Percentiles rank a stretch among this genome's conserved stretches.
These are phyloP conservation scores for Schlechtendalia chinensis DNA, from an alignment of 1,140 invertebrate species.

Conservation along the genomic window DNA sequence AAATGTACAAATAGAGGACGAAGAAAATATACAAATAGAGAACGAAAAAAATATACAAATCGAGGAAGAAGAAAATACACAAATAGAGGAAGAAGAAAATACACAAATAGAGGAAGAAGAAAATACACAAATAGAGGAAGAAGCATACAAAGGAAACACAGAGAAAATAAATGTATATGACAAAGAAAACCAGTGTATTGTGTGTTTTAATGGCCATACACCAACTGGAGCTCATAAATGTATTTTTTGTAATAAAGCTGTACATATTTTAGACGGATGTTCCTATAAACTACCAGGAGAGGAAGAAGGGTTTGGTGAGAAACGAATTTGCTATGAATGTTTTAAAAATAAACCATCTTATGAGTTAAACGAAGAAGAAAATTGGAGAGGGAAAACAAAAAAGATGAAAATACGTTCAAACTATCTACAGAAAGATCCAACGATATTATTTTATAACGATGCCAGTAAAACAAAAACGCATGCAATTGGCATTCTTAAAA, in stretches of 20 bases:
- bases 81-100: neutral
- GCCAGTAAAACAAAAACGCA: slow-evolving; percentile 3
- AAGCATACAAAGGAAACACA: no score
- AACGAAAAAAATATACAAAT: neutral
- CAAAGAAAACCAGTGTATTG: neutral
- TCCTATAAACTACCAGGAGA: neutral
- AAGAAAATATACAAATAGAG: neutral
- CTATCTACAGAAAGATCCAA: slow-evolving; percentile 27
- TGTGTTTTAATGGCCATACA: neutral
- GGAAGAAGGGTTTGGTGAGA: neutral
- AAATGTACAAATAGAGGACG: neutral
- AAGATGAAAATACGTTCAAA: neutral
- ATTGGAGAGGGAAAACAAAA: neutral
- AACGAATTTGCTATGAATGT: slow-evolving; percentile 20
- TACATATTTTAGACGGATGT: slow-evolving; percentile 10
- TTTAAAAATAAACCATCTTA: neutral
- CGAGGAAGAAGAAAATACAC: neutral
- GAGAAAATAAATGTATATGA: no score
- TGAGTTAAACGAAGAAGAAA: neutral
- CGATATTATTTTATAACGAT: slow-evolving; percentile 26
- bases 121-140: no score
- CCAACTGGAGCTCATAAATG: neutral
- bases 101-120: neutral
- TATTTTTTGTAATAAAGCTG: neutral
- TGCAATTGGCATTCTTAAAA: slow-evolving; percentile 8